Base-by-base conservation (phyloP, 2,113 vertebrate genomes). In the Archocentrus centrarchus region DNA sequence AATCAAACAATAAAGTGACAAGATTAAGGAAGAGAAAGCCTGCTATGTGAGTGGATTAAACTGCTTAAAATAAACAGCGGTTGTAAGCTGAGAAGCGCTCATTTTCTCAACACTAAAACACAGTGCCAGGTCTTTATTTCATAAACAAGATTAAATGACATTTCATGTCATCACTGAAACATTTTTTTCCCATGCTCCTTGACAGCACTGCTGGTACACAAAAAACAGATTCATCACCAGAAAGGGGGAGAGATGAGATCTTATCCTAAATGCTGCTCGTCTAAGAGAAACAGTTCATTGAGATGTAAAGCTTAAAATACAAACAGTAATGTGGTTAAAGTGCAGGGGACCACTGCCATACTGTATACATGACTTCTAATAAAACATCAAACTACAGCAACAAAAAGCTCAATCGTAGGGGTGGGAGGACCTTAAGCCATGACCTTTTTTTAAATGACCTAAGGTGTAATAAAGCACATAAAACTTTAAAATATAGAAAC, bases 91-190 rank as follows among this genome's bases (percentile, higher is more conserved):
- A 92, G 85, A 90, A 85, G 61, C 53, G 50, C 59, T 89, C 9
- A 82, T 88, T 90, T 91, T 85, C 84, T 73, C 47, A 75, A 37
- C 15, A 15, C 68, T 85, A 57, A 89, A 85, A 75, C 64, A 41
- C 41, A 35, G 37, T 13, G 73, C 76, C 84, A 88, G 83, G 63
- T 79, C 61, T 61, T 94, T 87, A 82, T 89, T 88, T 84, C 81
- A 79, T 86, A 90, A 91, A 92, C 87, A 90, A 82, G 78, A 91
- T 89, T 82, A 87, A 88, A 77, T 60, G 70, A 27, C 59, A 58
- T 62, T 85, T 79, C 20, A 79, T 89, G 88, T 90, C 78, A 85
- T 86, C 53, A 55, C 53, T 77, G 59, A 83, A 64, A 77, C 75
- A 60, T 82, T 50, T 70, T 70, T 70, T 89, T 86, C 89, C 83